Evolutionary conservation across 2,888 invertebrate species (phyloP), one percentile per base, ranked within the genome.

Genomic region (Apodemia mormo): DNA sequence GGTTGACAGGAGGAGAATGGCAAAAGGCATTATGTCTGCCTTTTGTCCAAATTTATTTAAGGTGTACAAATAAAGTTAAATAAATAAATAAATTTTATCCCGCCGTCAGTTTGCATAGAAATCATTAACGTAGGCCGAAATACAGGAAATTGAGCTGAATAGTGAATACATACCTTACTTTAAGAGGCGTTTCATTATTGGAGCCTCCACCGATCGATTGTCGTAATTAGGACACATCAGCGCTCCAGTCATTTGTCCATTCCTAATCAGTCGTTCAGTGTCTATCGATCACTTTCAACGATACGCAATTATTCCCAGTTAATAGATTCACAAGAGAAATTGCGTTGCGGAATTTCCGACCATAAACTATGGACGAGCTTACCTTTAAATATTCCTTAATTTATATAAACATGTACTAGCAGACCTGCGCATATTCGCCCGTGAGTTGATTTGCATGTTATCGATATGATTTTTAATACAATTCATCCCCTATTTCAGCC

Each of bases 171-270:
- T 10, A 58, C 43, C n/a, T 22, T n/a, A 22, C 1, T 5, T 45
- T 37, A 10, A 64, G 61, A 66, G 73, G 72, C 72, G 74, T 75
- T 76, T 77, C 77, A 79, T 77, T 78, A 78, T 74, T 72, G 70
- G 65, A 56, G 65, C 72, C 69, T 68, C 68, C 10, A 33, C 68
- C 74, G 71, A 77, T 77, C 74, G 77, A 71, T 74, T 71, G 72
- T 70, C 76, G 75, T 76, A 78, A 80, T 80, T 78, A 79, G 77
- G 73, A 72, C 75, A 75, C 77, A 78, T 76, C 78, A 74, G 69
- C 71, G 74, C 77, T 68, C 68, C 75, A 73, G 70, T 69, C 74
- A 76, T 77, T 76, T 76, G 76, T 79, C 75, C 77, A 68, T 40
- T 72, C 69, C 73, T 76, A 79, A 80, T 79, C 78, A 77, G 76